Evolutionary conservation across 2,113 vertebrate species (phyloP), one percentile per base, ranked within the genome.

Genomic region (Marcusenius ussheri): DNA sequence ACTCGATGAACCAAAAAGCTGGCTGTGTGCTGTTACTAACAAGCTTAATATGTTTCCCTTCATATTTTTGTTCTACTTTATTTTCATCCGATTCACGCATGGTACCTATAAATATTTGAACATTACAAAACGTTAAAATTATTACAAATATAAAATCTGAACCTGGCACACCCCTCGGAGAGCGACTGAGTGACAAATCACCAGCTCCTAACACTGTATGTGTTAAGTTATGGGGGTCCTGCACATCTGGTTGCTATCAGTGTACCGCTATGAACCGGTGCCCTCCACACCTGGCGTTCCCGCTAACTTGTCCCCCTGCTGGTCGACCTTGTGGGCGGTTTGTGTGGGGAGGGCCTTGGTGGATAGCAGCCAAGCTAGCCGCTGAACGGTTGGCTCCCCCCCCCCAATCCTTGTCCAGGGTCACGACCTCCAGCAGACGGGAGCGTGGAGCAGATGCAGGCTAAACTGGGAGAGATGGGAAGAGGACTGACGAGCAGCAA

Each of bases 401-500:
- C 13, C 74, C 13, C 39, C 77, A 0, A 6, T 21, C 83, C 83
- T 21, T 24, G 83, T 49, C 88, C 47, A 15, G 83, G 89, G 91
- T 92, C 91, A 92, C 89, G 92, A 91, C 89, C 89, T n/a, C 45
- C 89, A 49, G 83, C 17, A 89, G 91, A 91, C 83, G 91, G 91
- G 88, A 84, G 92, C 83, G 74, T 85, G 83, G 24, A 87, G 90
- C 93, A 91, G 90, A 91, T 58, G 84, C 62, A 90, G 91, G 84
- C 89, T 92, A 91, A 91, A 91, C 91, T 87, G 56, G 49, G 90
- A 87, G 24, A 46, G 31, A 42, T 21, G 39, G 19, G 19, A 47
- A 35, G 80, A 10, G 27, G 24, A 31, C 13, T 17, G n/a, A 87
- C 1, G 27, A 27, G n/a, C 47, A 31, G 47, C 9, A 51, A 45